Base-by-base conservation (phyloP, 1,140 invertebrate genomes). In the Ips typographus region DNA sequence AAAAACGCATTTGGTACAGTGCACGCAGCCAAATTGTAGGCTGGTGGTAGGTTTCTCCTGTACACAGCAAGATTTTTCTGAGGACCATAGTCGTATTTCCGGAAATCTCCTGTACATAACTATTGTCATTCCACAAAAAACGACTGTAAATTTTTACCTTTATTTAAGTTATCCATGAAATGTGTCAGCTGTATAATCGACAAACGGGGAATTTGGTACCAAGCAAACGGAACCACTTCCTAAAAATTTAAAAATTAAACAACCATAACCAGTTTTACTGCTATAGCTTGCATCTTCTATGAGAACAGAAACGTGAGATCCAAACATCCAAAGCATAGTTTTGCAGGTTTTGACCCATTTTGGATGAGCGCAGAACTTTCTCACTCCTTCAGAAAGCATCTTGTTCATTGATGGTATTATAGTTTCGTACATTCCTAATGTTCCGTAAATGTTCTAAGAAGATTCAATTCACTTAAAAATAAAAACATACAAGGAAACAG, bases 61-160 rank as follows among this genome's bases (percentile, higher is more conserved):
- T 70, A 70, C 8, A 65, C 37, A 51, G 40, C 40, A 40, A 38
- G 36, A 47, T 70, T 70, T 51, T 43, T 59, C 52, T 65, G 41
- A 3, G 40, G n/a, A 7, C 68, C 68, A 52, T 65, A 65, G 47
- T 70, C 68, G 47, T 70, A 65, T 58, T 58, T 40, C 22, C 63
- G 55, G 53, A 70, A 70, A 42, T 47, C 52, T 4, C 61, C 68
- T 70, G 22, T 22, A 22, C 22, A 22, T 22, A 22, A 22, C 22
- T 22, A 22, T 22, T 22, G 22, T 22, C 22, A 22, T 22, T 22
- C 22, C 22, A 22, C 22, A 22, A 22, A 22, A 22, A 22, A 22
- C 22, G 22, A 22, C 22, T 22, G 22, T 22, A 22, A 22, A 55
- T 55, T 36, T 55, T 41, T 47, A 66, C 64, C 64, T 43, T 39